Percentiles rank a stretch among this genome's conserved stretches.
phyloP scores from a whole-genome alignment of 1,140 invertebrate species.

The Drosophila rhopaloa region DNA sequence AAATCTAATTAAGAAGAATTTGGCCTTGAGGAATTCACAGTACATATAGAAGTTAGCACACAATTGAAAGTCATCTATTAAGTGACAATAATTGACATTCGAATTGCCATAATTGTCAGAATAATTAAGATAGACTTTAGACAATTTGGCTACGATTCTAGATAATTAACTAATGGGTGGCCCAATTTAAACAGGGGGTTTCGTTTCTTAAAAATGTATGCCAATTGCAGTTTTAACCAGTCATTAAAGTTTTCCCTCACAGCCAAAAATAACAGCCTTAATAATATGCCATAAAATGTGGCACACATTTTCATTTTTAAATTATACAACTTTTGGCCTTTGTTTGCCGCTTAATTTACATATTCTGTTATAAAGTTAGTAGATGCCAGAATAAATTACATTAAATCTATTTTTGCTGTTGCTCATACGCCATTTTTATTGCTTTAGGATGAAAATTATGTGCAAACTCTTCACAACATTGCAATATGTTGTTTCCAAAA shows the following conservation, averaged over 20 bases:
- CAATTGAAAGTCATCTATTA: too few species aligned
- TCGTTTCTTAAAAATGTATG: background rate
- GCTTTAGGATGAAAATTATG: background rate
- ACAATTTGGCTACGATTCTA: conserved; percentile 14
- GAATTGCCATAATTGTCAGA: conserved; percentile 28
- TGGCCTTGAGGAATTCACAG: too few species aligned
- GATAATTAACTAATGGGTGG: background rate
- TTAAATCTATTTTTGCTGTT: conserved; percentile 5
- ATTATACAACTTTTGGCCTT: background rate
- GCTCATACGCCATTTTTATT: background rate
- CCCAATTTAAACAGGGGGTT: background rate
- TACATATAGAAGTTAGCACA: too few species aligned
- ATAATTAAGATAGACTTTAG: conserved; percentile 12
- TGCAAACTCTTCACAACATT: background rate
- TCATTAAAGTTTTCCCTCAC: background rate
- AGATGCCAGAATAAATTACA: conserved; percentile 6
- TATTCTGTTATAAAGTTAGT: background rate
- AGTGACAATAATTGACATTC: conserved; percentile 19
- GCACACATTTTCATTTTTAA: background rate
- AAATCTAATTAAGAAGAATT: too few species aligned
- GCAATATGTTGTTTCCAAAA: background rate
- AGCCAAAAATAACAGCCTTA: background rate
- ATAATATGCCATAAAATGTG: background rate
- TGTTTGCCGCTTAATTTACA: background rate
- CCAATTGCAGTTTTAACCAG: background rate